Conservation (phyloP, 2,113 vertebrate genomes). For the Cyphomyrus plagiostoma region DNA sequence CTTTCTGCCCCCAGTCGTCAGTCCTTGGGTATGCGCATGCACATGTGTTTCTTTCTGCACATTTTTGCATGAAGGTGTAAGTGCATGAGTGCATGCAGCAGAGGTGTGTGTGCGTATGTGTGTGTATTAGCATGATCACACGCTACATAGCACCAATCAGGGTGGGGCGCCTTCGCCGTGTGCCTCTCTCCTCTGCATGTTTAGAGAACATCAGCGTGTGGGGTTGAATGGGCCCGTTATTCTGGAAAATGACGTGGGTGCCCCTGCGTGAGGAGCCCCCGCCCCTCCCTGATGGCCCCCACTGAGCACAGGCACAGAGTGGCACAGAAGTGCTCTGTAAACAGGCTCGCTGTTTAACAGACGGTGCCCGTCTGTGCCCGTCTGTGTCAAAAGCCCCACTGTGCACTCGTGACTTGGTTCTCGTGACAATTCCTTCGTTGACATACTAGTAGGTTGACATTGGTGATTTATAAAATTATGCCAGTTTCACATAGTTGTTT, state of each 20-base stretch:
- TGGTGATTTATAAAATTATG: neutral
- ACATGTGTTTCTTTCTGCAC: neutral
- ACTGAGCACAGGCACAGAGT: constrained; percentile 17
- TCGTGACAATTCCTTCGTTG: neutral
- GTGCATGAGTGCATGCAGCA: constrained; percentile 24
- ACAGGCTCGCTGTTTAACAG: constrained; percentile 28
- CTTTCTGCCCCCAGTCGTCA: constrained; percentile 28
- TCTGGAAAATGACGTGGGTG: constrained; percentile 41
- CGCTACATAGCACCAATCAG: constrained; percentile 22
- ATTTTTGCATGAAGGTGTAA: neutral
- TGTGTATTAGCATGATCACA: neutral
- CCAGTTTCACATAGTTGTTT: neutral
- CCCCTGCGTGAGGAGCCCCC: neutral
- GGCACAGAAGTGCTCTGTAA: constrained; percentile 26
- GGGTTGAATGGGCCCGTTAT: constrained; percentile 28
- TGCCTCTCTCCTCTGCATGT: constrained; percentile 27
- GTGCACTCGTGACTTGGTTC: neutral
- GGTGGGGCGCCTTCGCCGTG: constrained; percentile 17
- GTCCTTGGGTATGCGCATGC: neutral
- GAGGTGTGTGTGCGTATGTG: neutral
- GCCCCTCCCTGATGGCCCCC: neutral
- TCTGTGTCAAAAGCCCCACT: neutral
- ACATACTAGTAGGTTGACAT: neutral
- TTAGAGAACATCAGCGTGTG: constrained; percentile 26
- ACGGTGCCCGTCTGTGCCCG: neutral